Base-by-base conservation (phyloP, 1,140 invertebrate species). In the Solen grandis region DNA sequence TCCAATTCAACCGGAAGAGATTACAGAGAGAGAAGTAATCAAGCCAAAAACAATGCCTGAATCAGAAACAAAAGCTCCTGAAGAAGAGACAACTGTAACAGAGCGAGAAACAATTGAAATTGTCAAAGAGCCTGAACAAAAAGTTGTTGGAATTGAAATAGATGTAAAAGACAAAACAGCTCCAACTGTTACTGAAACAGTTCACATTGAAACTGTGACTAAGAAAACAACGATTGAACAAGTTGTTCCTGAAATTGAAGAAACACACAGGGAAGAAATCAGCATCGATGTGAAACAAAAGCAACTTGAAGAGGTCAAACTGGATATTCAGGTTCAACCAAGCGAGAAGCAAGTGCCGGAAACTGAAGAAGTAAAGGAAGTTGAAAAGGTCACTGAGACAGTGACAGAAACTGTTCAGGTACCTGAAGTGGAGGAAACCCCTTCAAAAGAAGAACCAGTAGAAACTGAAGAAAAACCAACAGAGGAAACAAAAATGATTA, bases 231-330 rank as follows among this genome's bases (percentile, higher is more conserved):
- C 52, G 8, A 52, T 62, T 55, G 68, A 80, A 54, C 68, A 82
- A 46, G 84, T 86, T 60, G 41, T 85, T n/a, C 73, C 82, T 14
- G 13, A 55, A 38, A 57, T 62, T 5, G 72, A 78, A 31, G 85
- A 86, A 57, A 73, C 66, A 2, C 69, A 84, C 63, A 75, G 38
- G 52, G 83, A 88, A 50, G 86, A 88, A 73, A 31, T 87, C 3
- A 85, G 72, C 16, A 46, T 88, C 31, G 84, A 88, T n/a, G 76
- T 88, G 25, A 31, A 81, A 60, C 85, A 86, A 4, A 83, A 84
- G 62, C 73, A 55, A 27, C 29, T 50, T n/a, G 66, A 76, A 29
- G 59, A 72, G 46, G 66, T 77, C 14, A 62, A 57, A 29, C 62
- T 70, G 52, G 62, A 69, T 25, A 76, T 76, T 60, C 29, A 73